Evolutionary conservation across 2,888 invertebrate species (phyloP).

Genomic region (Himalopsyche kuldschensis): DNA sequence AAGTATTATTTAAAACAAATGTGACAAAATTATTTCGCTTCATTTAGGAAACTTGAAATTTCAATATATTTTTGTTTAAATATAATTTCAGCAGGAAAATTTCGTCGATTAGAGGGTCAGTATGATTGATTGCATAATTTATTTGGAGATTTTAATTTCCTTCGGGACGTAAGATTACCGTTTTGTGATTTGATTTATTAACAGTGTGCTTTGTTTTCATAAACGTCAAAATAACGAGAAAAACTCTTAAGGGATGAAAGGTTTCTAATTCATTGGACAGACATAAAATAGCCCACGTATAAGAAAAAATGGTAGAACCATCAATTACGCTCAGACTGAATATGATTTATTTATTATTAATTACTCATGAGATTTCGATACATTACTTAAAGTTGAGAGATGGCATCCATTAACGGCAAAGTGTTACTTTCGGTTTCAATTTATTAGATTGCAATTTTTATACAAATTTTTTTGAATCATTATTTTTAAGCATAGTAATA

Average conservation of each 20-base stretch:
- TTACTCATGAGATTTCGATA: too few relatives aligned
- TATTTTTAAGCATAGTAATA: too few relatives aligned
- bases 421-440: too few relatives aligned
- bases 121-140: conserved; percentile 40
- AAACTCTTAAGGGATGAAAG: not conserved
- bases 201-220: conserved; percentile 40
- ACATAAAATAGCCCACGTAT: not conserved
- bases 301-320: not conserved
- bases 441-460: too few relatives aligned
- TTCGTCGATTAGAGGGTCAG: conserved; percentile 36
- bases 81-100: conserved; percentile 41
- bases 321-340: not conserved
- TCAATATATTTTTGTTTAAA: conserved; percentile 22
- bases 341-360: too few relatives aligned
- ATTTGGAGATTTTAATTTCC: conserved; percentile 35
- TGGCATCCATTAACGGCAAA: too few relatives aligned
- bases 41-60: not conserved
- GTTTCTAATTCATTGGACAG: not conserved
- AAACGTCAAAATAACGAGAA: not conserved
- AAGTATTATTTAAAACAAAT: too few relatives aligned
- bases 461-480: too few relatives aligned
- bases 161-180: conserved; percentile 32
- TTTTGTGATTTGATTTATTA: conserved; percentile 35
- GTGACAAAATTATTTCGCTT: too few relatives aligned
- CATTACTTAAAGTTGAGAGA: too few relatives aligned